Evolutionary conservation across 2,797 vertebrate species (phyloP), one percentile per base, ranked within the genome.

Genomic region (Xenentodon cancila): DNA sequence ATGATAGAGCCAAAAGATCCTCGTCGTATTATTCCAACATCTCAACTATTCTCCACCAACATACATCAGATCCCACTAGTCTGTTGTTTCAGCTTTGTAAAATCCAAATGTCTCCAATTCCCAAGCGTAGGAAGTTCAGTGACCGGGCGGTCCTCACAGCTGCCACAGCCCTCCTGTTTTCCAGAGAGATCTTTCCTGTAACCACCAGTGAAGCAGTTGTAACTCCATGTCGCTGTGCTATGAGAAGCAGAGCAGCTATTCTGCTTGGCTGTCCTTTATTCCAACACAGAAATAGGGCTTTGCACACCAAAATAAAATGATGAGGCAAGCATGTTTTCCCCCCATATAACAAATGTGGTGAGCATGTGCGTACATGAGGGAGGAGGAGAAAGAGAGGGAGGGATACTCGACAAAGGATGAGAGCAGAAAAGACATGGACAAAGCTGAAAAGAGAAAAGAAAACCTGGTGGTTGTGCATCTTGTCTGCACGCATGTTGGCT

Each of bases 221-320:
- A 54, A 44, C 57, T 54, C 47, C 51, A 37, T 21, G 63, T 73
- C 19, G 18, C 69, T 3, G 70, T 71, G 70, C 62, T 56, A 60
- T 20, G 12, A 68, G 66, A 20, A 77, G 79, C 80, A 53, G 54
- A 68, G 71, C 82, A 53, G 69, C 75, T 67, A 46, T 62, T 77
- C 75, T 88, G 87, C 85, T 68, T 57, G 49, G 44, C 68, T 81
- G 77, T 87, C 81, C 87, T 85, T 84, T 81, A 79, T 82, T 81
- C 68, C 84, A 78, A 81, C 79, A 86, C 86, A 86, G 84, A 90
- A 90, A 89, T 81, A 85, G 75, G 49, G 81, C 86, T 88, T 79
- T 83, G 84, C 85, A 74, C 78, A 84, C 88, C 46, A 77, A 84
- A 84, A 89, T 80, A 90, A 90, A 90, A 85, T 85, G 89, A 89